Evolutionary conservation across 2,888 invertebrate genomes (phyloP).

Genomic region (Leistus spinibarbis): DNA sequence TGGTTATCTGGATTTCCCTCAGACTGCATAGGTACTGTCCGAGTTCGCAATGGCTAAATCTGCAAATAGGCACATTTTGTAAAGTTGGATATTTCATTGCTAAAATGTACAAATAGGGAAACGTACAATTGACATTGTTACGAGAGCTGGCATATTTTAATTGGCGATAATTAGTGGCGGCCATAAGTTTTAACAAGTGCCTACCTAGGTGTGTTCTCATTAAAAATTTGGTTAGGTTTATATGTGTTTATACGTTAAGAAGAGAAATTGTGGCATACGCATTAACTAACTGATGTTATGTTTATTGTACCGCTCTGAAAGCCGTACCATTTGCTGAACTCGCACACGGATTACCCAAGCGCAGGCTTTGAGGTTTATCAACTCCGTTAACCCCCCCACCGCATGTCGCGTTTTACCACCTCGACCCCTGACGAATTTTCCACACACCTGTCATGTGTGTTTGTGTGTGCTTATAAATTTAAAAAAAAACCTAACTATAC

Average conservation of each 20-base stretch:
- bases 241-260: constrained; percentile 1
- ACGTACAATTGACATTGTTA: no score
- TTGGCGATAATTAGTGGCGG: background rate
- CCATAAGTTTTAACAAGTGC: background rate
- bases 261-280: background rate
- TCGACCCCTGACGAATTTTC: background rate
- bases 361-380: constrained; percentile 30
- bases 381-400: background rate
- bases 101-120: background rate
- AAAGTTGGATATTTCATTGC: background rate
- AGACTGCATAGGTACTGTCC: no score
- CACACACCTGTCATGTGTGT: background rate
- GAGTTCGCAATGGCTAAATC: no score
- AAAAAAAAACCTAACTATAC: background rate
- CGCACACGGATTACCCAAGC: constrained; percentile 34
- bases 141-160: background rate
- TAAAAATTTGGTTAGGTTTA: background rate
- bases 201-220: background rate
- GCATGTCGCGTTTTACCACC: background rate
- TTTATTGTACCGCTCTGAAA: constrained; percentile 38
- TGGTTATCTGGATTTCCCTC: no score
- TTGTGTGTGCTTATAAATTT: background rate
- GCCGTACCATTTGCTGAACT: constrained; percentile 36
- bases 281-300: constrained; percentile 33
- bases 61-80: background rate